Evolutionary conservation across 2,888 invertebrate species (phyloP).

Genomic region (Chrysopilus asiliformis): DNA sequence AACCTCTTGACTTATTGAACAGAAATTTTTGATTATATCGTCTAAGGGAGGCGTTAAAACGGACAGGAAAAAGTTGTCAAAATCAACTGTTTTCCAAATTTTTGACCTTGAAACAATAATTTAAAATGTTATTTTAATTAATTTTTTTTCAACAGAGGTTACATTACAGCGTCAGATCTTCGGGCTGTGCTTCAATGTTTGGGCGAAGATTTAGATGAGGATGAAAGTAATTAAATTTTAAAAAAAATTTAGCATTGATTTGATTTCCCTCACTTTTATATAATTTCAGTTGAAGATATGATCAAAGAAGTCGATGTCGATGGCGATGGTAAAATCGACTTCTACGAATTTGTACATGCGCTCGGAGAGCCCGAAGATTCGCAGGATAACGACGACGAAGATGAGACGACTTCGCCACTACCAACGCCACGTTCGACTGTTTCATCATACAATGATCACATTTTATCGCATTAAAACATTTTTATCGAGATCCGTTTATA

Average conservation of each 20-base stretch:
- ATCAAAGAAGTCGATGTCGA: constrained; percentile 92
- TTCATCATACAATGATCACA: constrained; percentile 10
- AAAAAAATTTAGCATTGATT: constrained; percentile 4
- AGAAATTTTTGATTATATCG: too few relatives aligned
- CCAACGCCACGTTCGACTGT: constrained; percentile 8
- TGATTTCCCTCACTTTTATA: constrained; percentile 4
- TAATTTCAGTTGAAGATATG: constrained; percentile 79
- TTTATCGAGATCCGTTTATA: too few relatives aligned
- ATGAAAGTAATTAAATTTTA: constrained; percentile 53
- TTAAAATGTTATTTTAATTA: too few relatives aligned
- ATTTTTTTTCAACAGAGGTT: too few relatives aligned
- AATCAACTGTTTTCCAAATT: too few relatives aligned
- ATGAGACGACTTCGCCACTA: constrained; percentile 36
- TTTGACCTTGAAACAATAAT: too few relatives aligned
- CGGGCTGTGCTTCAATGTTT: constrained; percentile 77
- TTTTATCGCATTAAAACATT: constrained; percentile 8
- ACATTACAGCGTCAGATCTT: constrained; percentile 78
- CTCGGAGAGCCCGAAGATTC: constrained; percentile 75
- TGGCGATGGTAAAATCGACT: constrained; percentile 87
- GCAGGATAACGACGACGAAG: constrained; percentile 58
- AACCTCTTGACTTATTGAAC: too few relatives aligned
- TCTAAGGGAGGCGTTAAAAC: too few relatives aligned
- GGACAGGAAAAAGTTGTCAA: too few relatives aligned
- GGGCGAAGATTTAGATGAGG: constrained; percentile 78
- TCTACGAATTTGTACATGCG: constrained; percentile 75